Conservation (phyloP, 2,113 vertebrate genomes). For the Takifugu bimaculatus region DNA sequence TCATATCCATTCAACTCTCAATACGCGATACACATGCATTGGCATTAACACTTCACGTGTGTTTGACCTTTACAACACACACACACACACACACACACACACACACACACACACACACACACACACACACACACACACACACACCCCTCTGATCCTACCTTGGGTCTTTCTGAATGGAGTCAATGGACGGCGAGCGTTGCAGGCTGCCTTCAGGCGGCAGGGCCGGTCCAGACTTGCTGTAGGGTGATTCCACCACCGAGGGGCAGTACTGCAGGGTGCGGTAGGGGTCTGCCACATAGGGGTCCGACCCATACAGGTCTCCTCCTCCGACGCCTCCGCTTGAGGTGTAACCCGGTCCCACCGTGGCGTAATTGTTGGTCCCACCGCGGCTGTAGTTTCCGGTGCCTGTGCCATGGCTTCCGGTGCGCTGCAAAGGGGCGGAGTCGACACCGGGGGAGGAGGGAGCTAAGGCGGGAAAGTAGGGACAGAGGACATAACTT, state of each 20-base stretch:
- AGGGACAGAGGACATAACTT: conserved; percentile 98
- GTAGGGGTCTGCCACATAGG: conserved; percentile 92
- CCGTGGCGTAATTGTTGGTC: conserved; percentile 69
- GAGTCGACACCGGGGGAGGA: conserved; percentile 99
- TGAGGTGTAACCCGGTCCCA: conserved; percentile 87
- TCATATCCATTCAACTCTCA: not conserved
- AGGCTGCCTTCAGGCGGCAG: conserved; percentile 94
- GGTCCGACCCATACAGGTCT: conserved; percentile 71
- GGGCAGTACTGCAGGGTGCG: conserved; percentile 98
- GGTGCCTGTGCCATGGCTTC: conserved; percentile 83
- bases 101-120: conserved; percentile 1
- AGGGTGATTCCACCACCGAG: conserved; percentile 95
- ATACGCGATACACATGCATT: not conserved
- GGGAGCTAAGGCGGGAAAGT: conserved; percentile 97
- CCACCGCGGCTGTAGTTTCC: conserved; percentile 81
- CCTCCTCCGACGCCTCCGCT: conserved; percentile 56
- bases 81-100: conserved; percentile 3
- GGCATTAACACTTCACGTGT: not conserved
- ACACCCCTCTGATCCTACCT: conserved; percentile 71
- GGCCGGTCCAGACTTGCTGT: conserved; percentile 98
- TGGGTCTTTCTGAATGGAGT: conserved; percentile 99
- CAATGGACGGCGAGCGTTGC: conserved; percentile 96
- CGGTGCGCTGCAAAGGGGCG: conserved; percentile 97
- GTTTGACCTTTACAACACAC: not conserved
- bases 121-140: conserved; percentile 6